Evolutionary conservation across 2,113 vertebrate species (phyloP), one percentile per base, ranked within the genome.

Genomic region (Hypomesus transpacificus): DNA sequence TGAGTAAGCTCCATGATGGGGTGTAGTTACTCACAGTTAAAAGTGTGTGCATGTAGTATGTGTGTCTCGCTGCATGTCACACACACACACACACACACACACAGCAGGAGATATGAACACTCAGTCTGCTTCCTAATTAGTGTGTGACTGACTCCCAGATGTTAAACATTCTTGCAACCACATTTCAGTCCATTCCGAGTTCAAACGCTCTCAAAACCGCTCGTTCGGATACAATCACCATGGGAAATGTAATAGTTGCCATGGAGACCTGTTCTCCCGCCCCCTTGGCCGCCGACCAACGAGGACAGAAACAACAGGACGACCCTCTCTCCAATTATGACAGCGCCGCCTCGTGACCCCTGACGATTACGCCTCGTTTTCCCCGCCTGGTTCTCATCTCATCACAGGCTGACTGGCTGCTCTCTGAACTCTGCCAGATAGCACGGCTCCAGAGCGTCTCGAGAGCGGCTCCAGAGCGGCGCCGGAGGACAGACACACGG

Each of bases 101-200:
- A 21, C 50, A 54, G 21, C 2, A 61, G 56, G 68, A 50, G 34
- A 54, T 3, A 51, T 57, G 59, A 56, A 46, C 72, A 79, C 75
- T 71, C 34, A 11, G 20, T 52, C 64, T 71, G 70, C 63, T 68
- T 72, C 46, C 64, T 77, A 72, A 73, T 63, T 68, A 72, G 50
- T 13, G 9, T 46, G 39, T 46, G 39, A 46, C 39, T 46, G 39
- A 46, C 9, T 46, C 24, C 14, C 74, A 75, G 74, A 75, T 70
- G 74, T 75, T 75, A 31, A 66, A 66, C 39, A 64, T 26, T 69
- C 68, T 63, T 50, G 20, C 54, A 34, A 54, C 46, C 52, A 66
- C n/a, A 57, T 2, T 39, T 18, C 46, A 50, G 28, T 66, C 73
- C 22, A 73, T 62, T 64, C n/a, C 18, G 8, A 59, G 28, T 63